Evolutionary conservation across 1,140 invertebrate genomes (phyloP), one percentile per base, ranked within the genome.

Genomic region (Platorchestia sp.): DNA sequence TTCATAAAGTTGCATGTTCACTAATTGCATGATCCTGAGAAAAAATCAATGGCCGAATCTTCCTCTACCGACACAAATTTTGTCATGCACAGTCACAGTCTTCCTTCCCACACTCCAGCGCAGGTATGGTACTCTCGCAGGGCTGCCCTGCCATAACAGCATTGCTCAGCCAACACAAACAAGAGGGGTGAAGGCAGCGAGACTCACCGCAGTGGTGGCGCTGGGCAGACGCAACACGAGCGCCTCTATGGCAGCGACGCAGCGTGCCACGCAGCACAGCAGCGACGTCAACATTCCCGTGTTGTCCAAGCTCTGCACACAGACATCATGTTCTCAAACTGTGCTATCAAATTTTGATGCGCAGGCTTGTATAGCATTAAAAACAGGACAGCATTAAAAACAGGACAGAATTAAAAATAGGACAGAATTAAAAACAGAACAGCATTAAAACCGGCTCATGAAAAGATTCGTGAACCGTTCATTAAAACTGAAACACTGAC

Each of bases 181-280:
- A 89, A 89, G 42, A 89, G 0, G 27, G 43, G 0, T 89, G n/a
- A 89, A 89, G 5, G 41, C 41, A 44, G 41, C 36, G 53, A 3
- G 10, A 89, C 87, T 89, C 41, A 89, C 87, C 36, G 91, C 91
- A 14, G 43, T 16, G 10, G 36, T 14, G 0, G 45, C 43, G 91
- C 10, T 0, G 7, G 10, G 43, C 91, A 93, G 91, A 0, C 43
- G 5, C 36, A 1, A 5, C 91, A 93, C 40, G 45, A 93, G 41
- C 10, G 5, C 91, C 91, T 93, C 91, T 10, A 47, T 40, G 43
- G 91, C 45, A 45, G 91, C 91, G 7, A 93, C 91, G n/a, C 91
- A 93, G 43, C 44, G 36, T 6, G 91, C 45, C 36, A 93, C 91
- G 45, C 91, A 93, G 45, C 91, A 93, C 91, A 93, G 91, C 40